Evolutionary conservation across 2,888 invertebrate genomes (phyloP).

Genomic region (Drosophila acutilabella): DNA sequence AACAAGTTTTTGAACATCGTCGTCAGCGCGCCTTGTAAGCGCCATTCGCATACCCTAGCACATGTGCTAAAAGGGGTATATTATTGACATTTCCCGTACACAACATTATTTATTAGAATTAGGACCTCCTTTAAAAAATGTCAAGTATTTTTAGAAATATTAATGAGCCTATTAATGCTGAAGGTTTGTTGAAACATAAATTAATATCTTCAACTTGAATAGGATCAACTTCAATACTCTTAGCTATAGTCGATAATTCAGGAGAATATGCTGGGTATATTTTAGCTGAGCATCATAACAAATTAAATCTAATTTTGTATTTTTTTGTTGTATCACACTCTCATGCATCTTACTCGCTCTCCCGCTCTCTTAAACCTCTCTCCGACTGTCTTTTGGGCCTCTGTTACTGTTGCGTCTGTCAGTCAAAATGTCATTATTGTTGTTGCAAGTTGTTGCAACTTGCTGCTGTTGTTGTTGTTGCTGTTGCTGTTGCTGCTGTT

Average conservation of each 20-base stretch:
- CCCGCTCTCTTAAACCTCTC: constrained; percentile 42
- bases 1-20: constrained; percentile 68
- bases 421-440: constrained; percentile 72
- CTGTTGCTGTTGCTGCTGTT: constrained; percentile 48
- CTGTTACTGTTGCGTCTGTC: constrained; percentile 67
- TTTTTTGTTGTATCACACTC: constrained; percentile 22
- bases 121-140: no score
- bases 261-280: background rate
- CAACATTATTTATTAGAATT: no score
- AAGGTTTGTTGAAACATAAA: no score
- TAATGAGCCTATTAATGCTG: no score
- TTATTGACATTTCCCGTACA: background rate
- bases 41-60: constrained; percentile 28
- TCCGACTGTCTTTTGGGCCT: constrained; percentile 64
- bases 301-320: background rate
- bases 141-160: no score
- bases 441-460: constrained; percentile 47
- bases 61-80: constrained; percentile 7
- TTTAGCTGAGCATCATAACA: background rate
- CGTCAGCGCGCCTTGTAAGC: constrained; percentile 44
- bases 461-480: constrained; percentile 41
- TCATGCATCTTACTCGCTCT: constrained; percentile 6
- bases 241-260: no score
- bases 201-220: no score
- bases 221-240: no score